phyloP scores from a whole-genome alignment of 2,113 vertebrate genomes.

The Pangasianodon gigas region DNA sequence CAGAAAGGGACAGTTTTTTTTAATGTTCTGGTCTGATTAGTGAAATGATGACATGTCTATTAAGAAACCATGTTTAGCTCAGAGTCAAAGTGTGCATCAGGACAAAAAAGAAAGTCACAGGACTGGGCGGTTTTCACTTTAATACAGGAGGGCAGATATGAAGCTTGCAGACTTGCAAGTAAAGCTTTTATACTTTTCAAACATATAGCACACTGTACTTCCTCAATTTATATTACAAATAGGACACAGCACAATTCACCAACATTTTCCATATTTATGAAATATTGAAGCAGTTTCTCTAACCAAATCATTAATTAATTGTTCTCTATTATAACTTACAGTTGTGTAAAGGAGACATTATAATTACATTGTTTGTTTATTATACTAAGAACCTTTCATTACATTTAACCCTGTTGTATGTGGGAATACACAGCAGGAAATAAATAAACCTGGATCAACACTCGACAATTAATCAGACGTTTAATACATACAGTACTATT shows the following conservation, averaged over 20 bases:
- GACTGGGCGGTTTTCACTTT: neutral
- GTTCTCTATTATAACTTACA: neutral
- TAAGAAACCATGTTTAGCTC: too few species aligned
- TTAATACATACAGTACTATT: slow-evolving; percentile 16
- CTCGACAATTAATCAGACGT: neutral
- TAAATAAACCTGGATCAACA: neutral
- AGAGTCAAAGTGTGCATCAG: too few species aligned
- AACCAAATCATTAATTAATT: neutral
- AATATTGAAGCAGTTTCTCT: neutral
- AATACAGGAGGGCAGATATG: neutral
- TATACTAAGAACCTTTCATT: neutral
- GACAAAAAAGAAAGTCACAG: neutral
- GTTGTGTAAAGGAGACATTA: neutral
- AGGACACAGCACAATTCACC: neutral
- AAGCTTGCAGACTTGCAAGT: neutral
- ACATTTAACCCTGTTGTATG: neutral
- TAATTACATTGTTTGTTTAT: neutral
- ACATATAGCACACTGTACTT: neutral
- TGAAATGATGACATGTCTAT: too few species aligned
- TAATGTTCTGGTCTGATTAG: too few species aligned
- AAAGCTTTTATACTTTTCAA: neutral
- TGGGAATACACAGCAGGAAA: neutral
- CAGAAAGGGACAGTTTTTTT: too few species aligned
- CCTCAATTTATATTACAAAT: neutral
- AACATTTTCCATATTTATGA: neutral